Base-by-base conservation (phyloP, 2,113 vertebrate species). In the Pycnonotus jocosus region DNA sequence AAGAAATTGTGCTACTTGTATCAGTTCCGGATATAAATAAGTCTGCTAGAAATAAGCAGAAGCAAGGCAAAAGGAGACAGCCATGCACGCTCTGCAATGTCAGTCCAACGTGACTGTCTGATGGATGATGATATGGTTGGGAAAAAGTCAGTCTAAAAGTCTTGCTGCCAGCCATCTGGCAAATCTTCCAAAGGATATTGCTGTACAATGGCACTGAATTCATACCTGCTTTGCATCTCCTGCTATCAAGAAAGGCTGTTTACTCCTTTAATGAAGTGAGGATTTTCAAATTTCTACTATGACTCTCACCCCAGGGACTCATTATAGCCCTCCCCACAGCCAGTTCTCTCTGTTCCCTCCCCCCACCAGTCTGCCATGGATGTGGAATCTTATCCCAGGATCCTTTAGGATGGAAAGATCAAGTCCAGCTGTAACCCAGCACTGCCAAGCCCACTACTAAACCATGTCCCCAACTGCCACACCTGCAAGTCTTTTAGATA, bases 21-120 rank as follows among this genome's bases (percentile, higher is more conserved):
- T 96, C 93, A 50, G 77, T 92, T 91, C 77, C 77, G 61, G 86
- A 89, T 95, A 96, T 96, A 97, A 95, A 95, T 95, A 97, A 93
- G 66, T 93, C 92, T 92, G 76, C 95, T 96, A 35, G 96, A 96
- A 94, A 95, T 96, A 95, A 97, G 94, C 90, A 93, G 86, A 73
- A 93, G 85, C 60, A 53, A 88, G 92, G 88, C 82, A 90, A 70
- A 74, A 84, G 92, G 94, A 96, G 95, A 90, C 40, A 95, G 86
- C 64, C 64, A 40, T 1, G 2, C 64, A 40, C 1, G 2, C 94
- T 84, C 92, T 81, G 80, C 92, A 96, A 93, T 93, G 92, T 96
- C 88, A 94, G 81, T 60, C 56, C 86, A 96, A 93, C 95, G 92
- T 88, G 92, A 93, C 82, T 96, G 81, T 51, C 93, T 95, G 92